Percentiles rank a stretch among this genome's conserved stretches.
phyloP scores from a whole-genome alignment of 2,888 invertebrate genomes.

The Hetaerina titia region DNA sequence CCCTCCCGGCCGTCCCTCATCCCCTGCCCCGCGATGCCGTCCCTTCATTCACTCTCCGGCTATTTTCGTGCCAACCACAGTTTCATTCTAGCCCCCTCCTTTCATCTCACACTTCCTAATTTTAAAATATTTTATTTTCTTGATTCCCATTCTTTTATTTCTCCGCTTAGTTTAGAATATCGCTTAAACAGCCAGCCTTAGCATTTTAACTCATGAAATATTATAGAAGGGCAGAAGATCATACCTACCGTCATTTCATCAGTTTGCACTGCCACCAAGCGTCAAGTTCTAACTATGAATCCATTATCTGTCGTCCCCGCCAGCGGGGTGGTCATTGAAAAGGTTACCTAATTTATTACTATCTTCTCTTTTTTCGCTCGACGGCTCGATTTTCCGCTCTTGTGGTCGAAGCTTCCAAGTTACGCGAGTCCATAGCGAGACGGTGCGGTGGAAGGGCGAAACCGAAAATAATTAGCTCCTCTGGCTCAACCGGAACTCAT shows the following conservation, averaged over 20 bases:
- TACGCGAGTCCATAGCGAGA: not conserved
- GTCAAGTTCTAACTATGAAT: not conserved
- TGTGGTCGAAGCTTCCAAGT: not conserved
- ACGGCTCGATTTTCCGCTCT: not conserved
- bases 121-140: constrained; percentile 12
- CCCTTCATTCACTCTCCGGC: constrained; percentile 15
- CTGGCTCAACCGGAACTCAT: not conserved
- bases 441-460: not conserved
- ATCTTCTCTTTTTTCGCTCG: not conserved
- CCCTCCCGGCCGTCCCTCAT: not conserved
- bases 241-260: not conserved
- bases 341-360: not conserved
- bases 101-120: not conserved
- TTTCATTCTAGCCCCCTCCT: not conserved
- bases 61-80: not conserved
- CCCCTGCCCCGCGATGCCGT: not conserved
- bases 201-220: not conserved
- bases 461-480: not conserved
- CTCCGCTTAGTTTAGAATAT: not conserved
- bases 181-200: not conserved
- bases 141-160: not conserved
- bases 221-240: not conserved
- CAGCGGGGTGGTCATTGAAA: not conserved
- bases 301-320: not conserved
- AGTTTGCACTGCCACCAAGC: not conserved